phyloP scores from a whole-genome alignment of 2,888 invertebrate genomes.

The Morpho helenor region DNA sequence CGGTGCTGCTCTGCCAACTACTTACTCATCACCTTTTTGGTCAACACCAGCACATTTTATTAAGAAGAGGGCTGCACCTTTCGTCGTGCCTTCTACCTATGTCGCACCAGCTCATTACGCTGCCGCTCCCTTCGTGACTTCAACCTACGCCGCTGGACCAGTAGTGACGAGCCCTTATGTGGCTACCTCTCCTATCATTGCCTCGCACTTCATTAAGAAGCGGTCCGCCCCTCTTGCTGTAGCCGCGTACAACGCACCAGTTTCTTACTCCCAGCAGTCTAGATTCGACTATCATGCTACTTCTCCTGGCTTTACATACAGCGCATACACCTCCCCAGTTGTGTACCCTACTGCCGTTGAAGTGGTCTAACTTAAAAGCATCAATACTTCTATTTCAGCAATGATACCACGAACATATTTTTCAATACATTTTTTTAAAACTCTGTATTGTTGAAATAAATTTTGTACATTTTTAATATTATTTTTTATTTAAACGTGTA shows the following conservation, averaged over 20 bases:
- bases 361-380: neutral
- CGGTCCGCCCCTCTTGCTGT: conserved; percentile 20
- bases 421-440: neutral
- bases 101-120: conserved; percentile 42
- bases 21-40: conserved; percentile 34
- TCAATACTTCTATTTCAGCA: neutral
- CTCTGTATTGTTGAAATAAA: conserved; percentile 8
- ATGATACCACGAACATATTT: neutral
- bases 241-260: conserved; percentile 17
- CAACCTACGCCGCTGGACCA: conserved; percentile 36
- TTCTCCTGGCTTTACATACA: conserved; percentile 30
- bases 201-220: conserved; percentile 32
- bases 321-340: conserved; percentile 27
- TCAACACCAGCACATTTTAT: conserved; percentile 47
- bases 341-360: conserved; percentile 2
- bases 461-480: conserved; percentile 3
- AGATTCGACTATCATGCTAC: conserved; percentile 40
- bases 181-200: conserved; percentile 27
- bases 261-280: conserved; percentile 37
- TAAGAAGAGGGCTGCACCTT: conserved; percentile 55
- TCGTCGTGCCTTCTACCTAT: conserved; percentile 28
- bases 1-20: conserved; percentile 31
- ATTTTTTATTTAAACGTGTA: neutral
- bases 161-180: conserved; percentile 32
- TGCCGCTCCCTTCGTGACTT: conserved; percentile 23